Evolutionary conservation across 2,888 invertebrate species (phyloP), one percentile per base, ranked within the genome.

Genomic region (Aphidius colemani): DNA sequence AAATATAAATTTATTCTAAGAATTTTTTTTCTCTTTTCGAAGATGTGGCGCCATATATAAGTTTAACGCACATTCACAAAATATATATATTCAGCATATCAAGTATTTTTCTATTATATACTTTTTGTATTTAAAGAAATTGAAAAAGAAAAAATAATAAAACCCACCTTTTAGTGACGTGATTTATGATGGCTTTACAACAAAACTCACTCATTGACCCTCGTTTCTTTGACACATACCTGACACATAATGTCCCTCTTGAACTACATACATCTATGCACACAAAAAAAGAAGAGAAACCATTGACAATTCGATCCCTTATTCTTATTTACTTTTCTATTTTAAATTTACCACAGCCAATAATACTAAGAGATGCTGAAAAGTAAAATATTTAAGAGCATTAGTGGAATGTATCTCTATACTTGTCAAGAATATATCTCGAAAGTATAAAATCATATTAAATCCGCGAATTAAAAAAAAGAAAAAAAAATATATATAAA

Each of bases 111-210:
- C 30, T 5, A 30, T 30, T 30, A 30, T 30, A 30, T 30, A 30
- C 30, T 0, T 30, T 30, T 30, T 44, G 9, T 45, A 39, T 45
- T 45, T 18, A 57, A 11, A 8, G 43, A 48, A 10, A 10, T n/a
- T 48, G 46, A n/a, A 48, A 11, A 5, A 13, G 44, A 44, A 43
- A 55, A 39, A 41, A 40, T 43, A 11, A 13, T 3, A n/a, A 56
- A 57, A 9, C 13, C 18, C 7, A 13, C 13, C 46, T 30, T 45
- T 45, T 13, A 44, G 45, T 39, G 39, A 11, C 44, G 45, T 57
- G 56, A 57, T 57, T 57, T 57, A 57, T 45, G 56, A 57, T 57
- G 45, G 9, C 43, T 57, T 45, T 44, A 45, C 39, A 10, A 57
- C 30, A 30, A 2, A 30, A 30, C 5, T 30, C 30, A 57, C 45